These are phyloP conservation scores for Drosophila ezoana DNA, from an alignment of 2,888 invertebrate genomes.

Conservation along the genomic window DNA sequence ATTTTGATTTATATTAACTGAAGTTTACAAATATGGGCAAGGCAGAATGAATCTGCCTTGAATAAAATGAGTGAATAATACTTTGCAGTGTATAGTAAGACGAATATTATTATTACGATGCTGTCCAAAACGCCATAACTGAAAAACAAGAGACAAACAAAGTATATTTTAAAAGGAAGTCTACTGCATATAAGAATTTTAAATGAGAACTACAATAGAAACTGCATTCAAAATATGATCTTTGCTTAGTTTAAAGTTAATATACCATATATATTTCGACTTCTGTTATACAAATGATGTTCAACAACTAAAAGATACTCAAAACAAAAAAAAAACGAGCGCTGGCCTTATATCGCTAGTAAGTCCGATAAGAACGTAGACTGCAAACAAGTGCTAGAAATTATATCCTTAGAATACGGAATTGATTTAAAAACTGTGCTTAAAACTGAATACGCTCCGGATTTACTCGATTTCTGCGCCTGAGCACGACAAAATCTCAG, in stretches of 20 bases:
- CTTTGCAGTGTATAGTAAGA: slow-evolving; percentile 25
- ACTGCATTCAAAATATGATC: not conserved
- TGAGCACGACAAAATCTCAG: slow-evolving; percentile 1
- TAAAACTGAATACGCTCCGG: slow-evolving; percentile 34
- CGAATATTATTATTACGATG: slow-evolving; percentile 48
- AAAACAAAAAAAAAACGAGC: slow-evolving; percentile 6
- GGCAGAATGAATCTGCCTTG: slow-evolving; percentile 18
- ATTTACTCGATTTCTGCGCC: slow-evolving; percentile 7
- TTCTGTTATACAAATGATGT: slow-evolving; percentile 17
- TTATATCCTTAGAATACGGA: slow-evolving; percentile 36
- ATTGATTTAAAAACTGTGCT: slow-evolving; percentile 45
- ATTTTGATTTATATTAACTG: slow-evolving; percentile 29
- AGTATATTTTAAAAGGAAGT: slow-evolving; percentile 21
- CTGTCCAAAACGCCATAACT: slow-evolving; percentile 73
- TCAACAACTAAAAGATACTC: slow-evolving; percentile 51
- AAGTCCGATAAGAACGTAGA: slow-evolving; percentile 24
- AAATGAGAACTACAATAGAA: slow-evolving; percentile 10
- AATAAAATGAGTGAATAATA: slow-evolving; percentile 61
- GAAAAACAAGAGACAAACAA: slow-evolving; percentile 19
- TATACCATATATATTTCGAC: slow-evolving; percentile 7
- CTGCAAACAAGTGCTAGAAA: slow-evolving; percentile 42
- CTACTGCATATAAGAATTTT: slow-evolving; percentile 24
- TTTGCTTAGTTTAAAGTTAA: slow-evolving; percentile 4
- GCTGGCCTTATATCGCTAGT: slow-evolving; percentile 9
- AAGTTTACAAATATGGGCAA: slow-evolving; percentile 30